phyloP scores from a whole-genome alignment of 2,113 vertebrate species.

The Aptenodytes forsteri region DNA sequence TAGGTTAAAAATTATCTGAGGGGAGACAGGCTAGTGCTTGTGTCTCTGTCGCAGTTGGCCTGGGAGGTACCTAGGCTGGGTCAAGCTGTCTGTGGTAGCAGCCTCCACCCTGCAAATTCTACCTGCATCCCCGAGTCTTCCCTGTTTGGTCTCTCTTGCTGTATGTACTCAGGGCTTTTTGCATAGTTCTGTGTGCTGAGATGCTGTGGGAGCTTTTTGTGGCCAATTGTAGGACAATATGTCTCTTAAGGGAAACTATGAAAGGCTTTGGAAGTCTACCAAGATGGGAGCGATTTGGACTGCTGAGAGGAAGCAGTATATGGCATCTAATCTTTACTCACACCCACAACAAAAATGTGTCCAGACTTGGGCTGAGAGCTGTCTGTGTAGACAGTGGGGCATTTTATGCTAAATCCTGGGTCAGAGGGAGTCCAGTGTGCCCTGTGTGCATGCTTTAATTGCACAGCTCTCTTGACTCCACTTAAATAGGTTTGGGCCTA shows the following conservation, averaged over 20 bases:
- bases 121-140: not conserved
- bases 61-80: not conserved
- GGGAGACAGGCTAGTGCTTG: not conserved
- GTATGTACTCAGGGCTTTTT: not conserved
- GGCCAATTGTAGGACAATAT: not conserved
- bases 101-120: not conserved
- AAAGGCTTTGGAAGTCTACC: conserved; percentile 2
- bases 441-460: not conserved
- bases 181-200: not conserved
- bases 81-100: not conserved
- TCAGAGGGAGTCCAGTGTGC: not conserved
- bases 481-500: not conserved
- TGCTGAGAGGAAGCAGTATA: not conserved
- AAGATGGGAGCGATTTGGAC: not conserved
- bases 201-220: not conserved
- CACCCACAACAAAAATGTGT: not conserved
- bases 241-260: not conserved
- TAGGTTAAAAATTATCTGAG: not conserved
- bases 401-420: not conserved
- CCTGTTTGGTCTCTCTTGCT: not conserved
- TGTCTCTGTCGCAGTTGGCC: not conserved
- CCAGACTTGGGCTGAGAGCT: not conserved
- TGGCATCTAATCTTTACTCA: not conserved
- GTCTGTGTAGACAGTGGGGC: not conserved
- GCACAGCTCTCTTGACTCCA: not conserved